Evolutionary conservation across 2,888 invertebrate species (phyloP).

Genomic region (Mythimna albipuncta): DNA sequence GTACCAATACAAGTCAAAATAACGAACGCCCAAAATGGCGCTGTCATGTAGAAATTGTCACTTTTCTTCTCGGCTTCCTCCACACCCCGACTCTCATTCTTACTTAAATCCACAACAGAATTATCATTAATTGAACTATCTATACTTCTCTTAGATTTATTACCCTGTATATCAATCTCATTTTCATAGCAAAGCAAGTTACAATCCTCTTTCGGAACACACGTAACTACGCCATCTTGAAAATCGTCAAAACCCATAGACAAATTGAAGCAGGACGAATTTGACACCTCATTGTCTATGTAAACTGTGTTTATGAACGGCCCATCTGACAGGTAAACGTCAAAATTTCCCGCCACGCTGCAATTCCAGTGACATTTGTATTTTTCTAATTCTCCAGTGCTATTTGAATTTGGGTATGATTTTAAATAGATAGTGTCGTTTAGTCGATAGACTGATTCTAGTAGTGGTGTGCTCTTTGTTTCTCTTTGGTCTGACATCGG

Average conservation of each 20-base stretch:
- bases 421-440: conserved; percentile 82
- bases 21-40: conserved; percentile 94
- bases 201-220: conserved; percentile 76
- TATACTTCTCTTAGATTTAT: conserved; percentile 55
- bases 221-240: conserved; percentile 74
- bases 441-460: conserved; percentile 78
- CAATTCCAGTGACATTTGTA: conserved; percentile 85
- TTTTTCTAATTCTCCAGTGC: conserved; percentile 71
- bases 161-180: conserved; percentile 46
- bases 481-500: conserved; percentile 72
- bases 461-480: conserved; percentile 60
- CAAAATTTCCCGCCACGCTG: conserved; percentile 69
- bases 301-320: conserved; percentile 79
- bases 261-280: conserved; percentile 78
- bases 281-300: conserved; percentile 72
- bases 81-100: conserved; percentile 53
- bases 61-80: conserved; percentile 41
- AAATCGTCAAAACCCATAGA: conserved; percentile 77
- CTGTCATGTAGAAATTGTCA: conserved; percentile 90
- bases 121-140: conserved; percentile 40
- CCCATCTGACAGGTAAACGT: conserved; percentile 79
- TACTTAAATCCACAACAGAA: conserved; percentile 37
- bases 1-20: conserved; percentile 93
- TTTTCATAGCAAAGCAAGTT: conserved; percentile 82
- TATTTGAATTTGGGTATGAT: conserved; percentile 66